Percentiles rank a stretch among this genome's conserved stretches.
Conservation (phyloP, 2,888 invertebrate species). For the Argyra leucocephala region DNA sequence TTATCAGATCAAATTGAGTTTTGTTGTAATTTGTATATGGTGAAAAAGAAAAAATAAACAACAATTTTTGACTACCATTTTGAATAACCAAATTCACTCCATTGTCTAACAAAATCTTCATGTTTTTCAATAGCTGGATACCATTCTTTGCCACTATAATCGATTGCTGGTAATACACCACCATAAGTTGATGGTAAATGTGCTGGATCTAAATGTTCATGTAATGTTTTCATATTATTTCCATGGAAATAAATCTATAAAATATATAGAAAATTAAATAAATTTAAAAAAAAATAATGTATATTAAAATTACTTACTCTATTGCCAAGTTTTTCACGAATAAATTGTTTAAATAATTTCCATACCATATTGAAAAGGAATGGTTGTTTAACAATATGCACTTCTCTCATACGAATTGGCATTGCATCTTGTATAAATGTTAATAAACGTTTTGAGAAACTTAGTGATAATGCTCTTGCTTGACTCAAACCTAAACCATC, state of each 20-base stretch:
- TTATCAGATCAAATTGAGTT: background rate
- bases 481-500: conserved; percentile 67
- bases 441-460: conserved; percentile 65
- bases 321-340: conserved; percentile 64
- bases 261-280: conserved; percentile 7
- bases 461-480: conserved; percentile 56
- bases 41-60: too few relatives aligned
- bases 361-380: conserved; percentile 76
- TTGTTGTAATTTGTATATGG: background rate
- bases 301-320: conserved; percentile 51
- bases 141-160: conserved; percentile 72
- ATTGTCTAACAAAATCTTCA: conserved; percentile 55
- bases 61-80: conserved; percentile 37
- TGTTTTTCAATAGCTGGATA: conserved; percentile 58
- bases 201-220: conserved; percentile 58
- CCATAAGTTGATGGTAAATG: conserved; percentile 68
- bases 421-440: conserved; percentile 80
- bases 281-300: background rate
- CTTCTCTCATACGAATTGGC: conserved; percentile 73
- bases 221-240: conserved; percentile 65
- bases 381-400: conserved; percentile 78
- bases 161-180: conserved; percentile 61
- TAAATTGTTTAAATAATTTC: conserved; percentile 74
- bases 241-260: conserved; percentile 75
- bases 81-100: conserved; percentile 59